Evolutionary conservation across 1,140 invertebrate genomes (phyloP).

Genomic region (Amyelois transitella): DNA sequence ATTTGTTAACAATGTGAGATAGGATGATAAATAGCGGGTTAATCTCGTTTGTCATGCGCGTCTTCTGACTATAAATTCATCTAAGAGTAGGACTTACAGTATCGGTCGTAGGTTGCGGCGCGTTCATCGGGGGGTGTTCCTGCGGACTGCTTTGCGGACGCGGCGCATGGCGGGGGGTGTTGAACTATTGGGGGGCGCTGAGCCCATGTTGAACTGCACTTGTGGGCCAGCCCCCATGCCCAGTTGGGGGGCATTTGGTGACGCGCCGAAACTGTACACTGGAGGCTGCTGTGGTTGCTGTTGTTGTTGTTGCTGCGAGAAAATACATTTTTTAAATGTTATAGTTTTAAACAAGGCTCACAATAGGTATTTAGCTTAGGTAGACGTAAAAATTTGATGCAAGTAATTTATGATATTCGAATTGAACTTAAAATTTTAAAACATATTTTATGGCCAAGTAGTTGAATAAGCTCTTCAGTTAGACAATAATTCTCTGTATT

Average conservation of each 20-base stretch:
- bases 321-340: too few species aligned
- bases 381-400: too few species aligned
- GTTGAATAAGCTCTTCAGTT: too few species aligned
- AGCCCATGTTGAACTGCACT: slow-evolving; percentile 50
- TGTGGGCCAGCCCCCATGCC: slow-evolving; percentile 11
- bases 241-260: background rate
- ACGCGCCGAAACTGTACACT: slow-evolving; percentile 41
- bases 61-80: background rate
- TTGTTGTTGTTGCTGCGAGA: slow-evolving; percentile 11
- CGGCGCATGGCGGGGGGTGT: slow-evolving; percentile 31
- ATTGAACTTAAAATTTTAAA: too few species aligned
- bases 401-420: too few species aligned
- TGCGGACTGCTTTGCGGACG: slow-evolving; percentile 41
- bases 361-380: too few species aligned
- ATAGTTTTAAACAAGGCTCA: too few species aligned
- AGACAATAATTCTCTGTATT: too few species aligned
- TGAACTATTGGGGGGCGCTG: slow-evolving; percentile 27
- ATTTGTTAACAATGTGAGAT: too few species aligned
- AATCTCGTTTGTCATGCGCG: background rate
- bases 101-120: background rate
- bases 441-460: slow-evolving; percentile 46
- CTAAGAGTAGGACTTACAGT: slow-evolving; percentile 7
- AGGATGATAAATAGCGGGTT: too few species aligned
- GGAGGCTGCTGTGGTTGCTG: slow-evolving; percentile 16
- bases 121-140: slow-evolving; percentile 39